phyloP scores from a whole-genome alignment of 2,797 vertebrate species.

The Centropyge bicolor region DNA sequence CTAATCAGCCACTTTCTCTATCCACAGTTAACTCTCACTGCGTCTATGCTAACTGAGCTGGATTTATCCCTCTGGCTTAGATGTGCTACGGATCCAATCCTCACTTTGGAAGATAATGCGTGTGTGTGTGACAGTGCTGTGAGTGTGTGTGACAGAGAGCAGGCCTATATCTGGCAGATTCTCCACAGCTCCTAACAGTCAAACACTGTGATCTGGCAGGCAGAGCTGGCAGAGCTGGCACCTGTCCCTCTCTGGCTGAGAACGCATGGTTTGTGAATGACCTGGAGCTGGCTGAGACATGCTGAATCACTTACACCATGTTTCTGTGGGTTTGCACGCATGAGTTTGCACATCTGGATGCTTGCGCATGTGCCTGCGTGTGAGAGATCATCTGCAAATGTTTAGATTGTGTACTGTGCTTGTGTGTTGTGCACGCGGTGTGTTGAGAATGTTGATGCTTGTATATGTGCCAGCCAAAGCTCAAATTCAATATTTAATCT shows the following conservation, averaged over 20 bases:
- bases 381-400: slow-evolving; percentile 59
- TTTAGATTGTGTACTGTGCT: slow-evolving; percentile 48
- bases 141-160: slow-evolving; percentile 61
- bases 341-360: slow-evolving; percentile 78
- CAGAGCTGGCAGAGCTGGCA: slow-evolving; percentile 75
- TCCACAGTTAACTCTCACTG: slow-evolving; percentile 60
- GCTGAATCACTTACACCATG: slow-evolving; percentile 69
- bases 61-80: slow-evolving; percentile 71
- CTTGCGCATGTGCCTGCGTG: slow-evolving; percentile 19
- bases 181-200: slow-evolving; percentile 74
- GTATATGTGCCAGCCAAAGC: slow-evolving; percentile 30
- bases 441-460: slow-evolving; percentile 14
- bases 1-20: slow-evolving; percentile 60
- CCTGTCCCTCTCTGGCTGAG: slow-evolving; percentile 78
- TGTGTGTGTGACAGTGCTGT: slow-evolving; percentile 50
- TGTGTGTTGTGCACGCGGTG: slow-evolving; percentile 24
- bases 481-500: slow-evolving; percentile 60
- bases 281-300: slow-evolving; percentile 76
- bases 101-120: slow-evolving; percentile 70
- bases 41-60: slow-evolving; percentile 67
- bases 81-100: slow-evolving; percentile 67
- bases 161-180: slow-evolving; percentile 77
- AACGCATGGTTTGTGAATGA: slow-evolving; percentile 78
- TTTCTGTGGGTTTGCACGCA: slow-evolving; percentile 57
- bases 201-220: slow-evolving; percentile 81